Percentiles rank a stretch among this genome's conserved stretches.
These are phyloP conservation scores for Caenorhabditis remanei DNA, from an alignment of 1,140 invertebrate species.

Conservation along the genomic window DNA sequence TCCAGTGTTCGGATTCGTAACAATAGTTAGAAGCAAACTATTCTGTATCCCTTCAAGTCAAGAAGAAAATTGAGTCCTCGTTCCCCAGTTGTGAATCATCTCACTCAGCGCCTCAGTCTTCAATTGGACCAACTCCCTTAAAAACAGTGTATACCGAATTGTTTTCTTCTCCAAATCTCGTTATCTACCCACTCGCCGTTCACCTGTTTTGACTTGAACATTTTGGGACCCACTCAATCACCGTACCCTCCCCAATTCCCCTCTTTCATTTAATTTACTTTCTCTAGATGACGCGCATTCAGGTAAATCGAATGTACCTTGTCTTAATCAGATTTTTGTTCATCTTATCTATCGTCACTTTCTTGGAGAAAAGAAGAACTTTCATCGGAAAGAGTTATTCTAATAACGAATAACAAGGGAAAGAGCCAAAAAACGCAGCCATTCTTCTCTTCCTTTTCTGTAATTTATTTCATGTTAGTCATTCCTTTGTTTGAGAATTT, in stretches of 20 bases:
- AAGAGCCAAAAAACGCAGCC: no score
- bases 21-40: no score
- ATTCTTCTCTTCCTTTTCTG: no score
- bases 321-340: neutral
- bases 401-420: no score
- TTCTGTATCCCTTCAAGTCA: no score
- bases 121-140: no score
- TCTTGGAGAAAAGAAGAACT: no score
- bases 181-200: neutral
- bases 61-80: neutral
- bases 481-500: neutral
- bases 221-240: neutral
- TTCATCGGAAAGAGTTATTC: no score
- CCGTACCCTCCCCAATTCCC: no score
- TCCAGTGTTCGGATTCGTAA: no score
- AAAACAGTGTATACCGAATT: no score
- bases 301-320: conserved; percentile 1
- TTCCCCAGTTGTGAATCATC: neutral
- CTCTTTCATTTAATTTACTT: neutral
- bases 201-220: neutral
- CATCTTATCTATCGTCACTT: neutral
- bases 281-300: neutral
- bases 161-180: neutral
- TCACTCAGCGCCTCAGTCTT: no score
- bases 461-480: neutral